Evolutionary conservation across 2,797 vertebrate genomes (phyloP), one percentile per base, ranked within the genome.

Genomic region (Rousettus madagascariensis): DNA sequence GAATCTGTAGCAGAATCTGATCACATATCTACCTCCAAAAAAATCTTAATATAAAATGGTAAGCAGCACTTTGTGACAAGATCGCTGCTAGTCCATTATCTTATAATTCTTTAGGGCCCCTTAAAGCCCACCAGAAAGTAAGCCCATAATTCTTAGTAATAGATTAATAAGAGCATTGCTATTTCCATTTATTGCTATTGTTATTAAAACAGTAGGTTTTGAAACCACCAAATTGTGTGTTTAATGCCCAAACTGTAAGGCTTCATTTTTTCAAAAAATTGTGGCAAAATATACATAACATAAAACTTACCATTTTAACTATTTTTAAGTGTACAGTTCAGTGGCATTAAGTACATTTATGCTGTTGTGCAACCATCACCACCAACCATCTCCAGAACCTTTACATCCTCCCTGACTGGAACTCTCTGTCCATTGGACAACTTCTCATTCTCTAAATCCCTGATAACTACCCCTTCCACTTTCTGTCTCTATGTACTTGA

Each of bases 161-260:
- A 84, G 30, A 46, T 89, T 86, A 72, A n/a, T 3, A 75, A 94
- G 61, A 63, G 13, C 15, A 24, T 80, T 69, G 38, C 22, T n/a
- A 11, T 65, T 86, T 26, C 0, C 28, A 43, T 92, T 96, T 85
- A 75, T 97, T 97, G 85, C 93, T 96, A 65, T 65, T 0, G 2
- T 7, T 92, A 51, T 43, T 63, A 95, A 83, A 90, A 65, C 11
- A 74, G 16, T 90, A 17, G 0, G 30, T 89, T 96, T 55, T 10
- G 3, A 68, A 38, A 59, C 83, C 79, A 68, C 20, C 26, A 71
- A 55, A 63, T 86, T 86, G 43, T 28, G 19, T 2, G 33, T 96
- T 80, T 72, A 74, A 87, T 94, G 53, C n/a, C 53, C 28, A 17
- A 46, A 15, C 49, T 38, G 6, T 51, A 80, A 79, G 22, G 66